Conservation (phyloP, 2,888 invertebrate species). For the Labia minor region DNA sequence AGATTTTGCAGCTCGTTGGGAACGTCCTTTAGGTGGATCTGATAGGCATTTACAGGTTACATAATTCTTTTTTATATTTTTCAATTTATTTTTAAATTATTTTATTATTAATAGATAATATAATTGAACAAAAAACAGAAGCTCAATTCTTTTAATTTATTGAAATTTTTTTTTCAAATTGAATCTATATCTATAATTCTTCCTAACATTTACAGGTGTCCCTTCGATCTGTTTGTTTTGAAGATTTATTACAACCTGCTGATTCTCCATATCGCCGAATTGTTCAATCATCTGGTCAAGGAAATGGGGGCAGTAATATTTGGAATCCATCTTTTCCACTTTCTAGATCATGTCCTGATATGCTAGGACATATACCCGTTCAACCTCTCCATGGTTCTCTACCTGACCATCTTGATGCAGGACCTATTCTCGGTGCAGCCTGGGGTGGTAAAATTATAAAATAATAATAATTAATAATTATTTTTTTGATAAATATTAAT, state of each 20-base stretch:
- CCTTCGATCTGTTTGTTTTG: constrained; percentile 77
- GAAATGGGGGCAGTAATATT: constrained; percentile 32
- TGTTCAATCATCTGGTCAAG: constrained; percentile 55
- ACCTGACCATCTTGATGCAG: constrained; percentile 48
- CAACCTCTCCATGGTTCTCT: constrained; percentile 41
- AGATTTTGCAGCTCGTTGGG: constrained; percentile 67
- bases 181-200: constrained; percentile 5
- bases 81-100: background rate
- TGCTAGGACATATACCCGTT: constrained; percentile 38
- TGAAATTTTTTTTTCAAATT: no score
- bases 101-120: background rate
- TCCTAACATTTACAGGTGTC: constrained; percentile 47
- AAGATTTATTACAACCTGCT: constrained; percentile 69
- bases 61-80: background rate
- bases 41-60: constrained; percentile 59
- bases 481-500: background rate
- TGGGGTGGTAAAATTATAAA: background rate
- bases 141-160: no score
- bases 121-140: no score
- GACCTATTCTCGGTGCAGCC: constrained; percentile 38
- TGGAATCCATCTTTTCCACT: constrained; percentile 43
- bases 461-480: no score
- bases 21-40: constrained; percentile 48
- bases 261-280: constrained; percentile 73
- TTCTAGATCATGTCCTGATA: constrained; percentile 73